Percentiles rank a stretch among this genome's conserved stretches.
phyloP scores from a whole-genome alignment of 2,797 vertebrate species.

The Picus viridis region DNA sequence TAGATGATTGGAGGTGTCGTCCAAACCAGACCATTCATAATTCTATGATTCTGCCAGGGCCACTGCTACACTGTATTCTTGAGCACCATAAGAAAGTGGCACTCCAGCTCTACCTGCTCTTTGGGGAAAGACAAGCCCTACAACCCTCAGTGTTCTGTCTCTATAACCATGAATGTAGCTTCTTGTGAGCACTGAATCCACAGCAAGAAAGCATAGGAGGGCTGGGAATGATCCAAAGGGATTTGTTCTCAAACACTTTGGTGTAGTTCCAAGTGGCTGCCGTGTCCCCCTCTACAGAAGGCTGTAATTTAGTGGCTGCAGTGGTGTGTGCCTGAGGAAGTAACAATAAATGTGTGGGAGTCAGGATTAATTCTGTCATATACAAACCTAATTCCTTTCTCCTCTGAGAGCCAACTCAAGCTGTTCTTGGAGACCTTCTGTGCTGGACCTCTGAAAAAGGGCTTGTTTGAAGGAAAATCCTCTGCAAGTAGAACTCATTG shows the following conservation, averaged over 20 bases:
- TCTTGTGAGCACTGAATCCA: neutral
- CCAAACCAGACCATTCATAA: no score
- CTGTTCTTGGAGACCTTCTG: neutral
- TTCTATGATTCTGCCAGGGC: no score
- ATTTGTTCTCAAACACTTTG: neutral
- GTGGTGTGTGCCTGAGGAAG: neutral
- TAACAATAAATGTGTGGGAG: neutral
- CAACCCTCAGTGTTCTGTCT: neutral
- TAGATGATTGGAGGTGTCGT: no score
- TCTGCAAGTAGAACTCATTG: neutral
- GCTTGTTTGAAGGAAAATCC: neutral
- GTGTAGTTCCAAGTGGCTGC: neutral
- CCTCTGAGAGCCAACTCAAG: neutral
- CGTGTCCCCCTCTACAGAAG: neutral
- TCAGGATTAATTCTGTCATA: neutral
- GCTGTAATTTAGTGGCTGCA: neutral
- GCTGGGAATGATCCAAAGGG: neutral
- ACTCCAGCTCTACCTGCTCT: neutral
- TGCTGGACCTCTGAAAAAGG: neutral
- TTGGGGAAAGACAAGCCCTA: neutral
- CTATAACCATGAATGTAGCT: neutral
- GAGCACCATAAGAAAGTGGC: neutral
- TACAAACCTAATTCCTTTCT: neutral
- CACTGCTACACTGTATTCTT: no score
- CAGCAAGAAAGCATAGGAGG: neutral